Conservation (phyloP, 35 echinoderm and acorn worm genomes). For the Patiria miniata region DNA sequence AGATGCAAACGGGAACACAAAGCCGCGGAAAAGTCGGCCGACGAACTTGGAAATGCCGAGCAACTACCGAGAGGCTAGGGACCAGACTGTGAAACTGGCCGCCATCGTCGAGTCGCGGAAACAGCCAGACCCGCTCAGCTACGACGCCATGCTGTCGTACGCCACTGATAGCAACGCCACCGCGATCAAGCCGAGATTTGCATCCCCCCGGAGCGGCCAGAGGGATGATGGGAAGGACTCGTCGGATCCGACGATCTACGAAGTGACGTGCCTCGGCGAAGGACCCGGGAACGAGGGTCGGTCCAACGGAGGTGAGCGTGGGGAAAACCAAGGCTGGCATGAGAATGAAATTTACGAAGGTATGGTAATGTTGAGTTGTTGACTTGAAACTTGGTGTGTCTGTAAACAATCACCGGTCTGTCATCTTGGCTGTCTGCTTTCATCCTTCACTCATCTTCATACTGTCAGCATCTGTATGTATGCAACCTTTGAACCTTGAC, state of each 20-base stretch:
- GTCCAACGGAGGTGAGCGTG: constrained; percentile 19
- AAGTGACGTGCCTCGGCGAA: not conserved
- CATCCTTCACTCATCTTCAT: not conserved
- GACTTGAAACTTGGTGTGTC: not conserved
- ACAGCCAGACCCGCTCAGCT: not conserved
- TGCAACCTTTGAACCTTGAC: not conserved
- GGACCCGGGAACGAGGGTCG: not conserved
- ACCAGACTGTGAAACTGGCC: not conserved
- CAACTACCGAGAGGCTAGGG: not conserved
- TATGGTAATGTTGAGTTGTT: not conserved
- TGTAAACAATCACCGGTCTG: not conserved
- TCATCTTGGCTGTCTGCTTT: not conserved
- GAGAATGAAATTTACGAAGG: constrained; percentile 40
- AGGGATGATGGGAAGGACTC: not conserved
- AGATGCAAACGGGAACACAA: not conserved
- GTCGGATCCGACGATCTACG: constrained; percentile 16
- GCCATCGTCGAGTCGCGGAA: not conserved
- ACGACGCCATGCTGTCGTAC: not conserved
- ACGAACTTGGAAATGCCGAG: constrained; percentile 12
- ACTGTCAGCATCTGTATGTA: not conserved
- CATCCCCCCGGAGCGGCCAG: not conserved
- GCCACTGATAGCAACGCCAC: not conserved
- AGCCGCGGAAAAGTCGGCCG: not conserved
- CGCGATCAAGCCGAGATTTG: not conserved
- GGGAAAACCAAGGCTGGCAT: constrained; percentile 1